These are phyloP conservation scores for Antennarius maculatus DNA, from an alignment of 2,797 vertebrate species.

Conservation along the genomic window DNA sequence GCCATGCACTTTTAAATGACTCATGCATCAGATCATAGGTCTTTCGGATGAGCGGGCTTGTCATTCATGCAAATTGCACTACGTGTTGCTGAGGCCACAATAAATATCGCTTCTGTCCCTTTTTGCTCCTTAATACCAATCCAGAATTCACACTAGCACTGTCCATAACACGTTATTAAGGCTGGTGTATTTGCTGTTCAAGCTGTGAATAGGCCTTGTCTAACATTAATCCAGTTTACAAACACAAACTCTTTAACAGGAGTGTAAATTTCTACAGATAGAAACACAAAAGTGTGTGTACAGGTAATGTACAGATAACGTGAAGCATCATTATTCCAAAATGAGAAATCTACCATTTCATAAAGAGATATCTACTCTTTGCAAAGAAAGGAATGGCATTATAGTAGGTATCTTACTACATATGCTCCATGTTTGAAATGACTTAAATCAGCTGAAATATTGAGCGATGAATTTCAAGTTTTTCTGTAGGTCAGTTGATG, in stretches of 20 bases:
- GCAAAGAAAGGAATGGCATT: slow-evolving; percentile 33
- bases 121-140: slow-evolving; percentile 74
- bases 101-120: slow-evolving; percentile 72
- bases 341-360: slow-evolving; percentile 51
- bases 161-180: slow-evolving; percentile 74
- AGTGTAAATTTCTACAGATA: slow-evolving; percentile 52
- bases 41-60: slow-evolving; percentile 73
- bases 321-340: slow-evolving; percentile 69
- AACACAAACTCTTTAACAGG: slow-evolving; percentile 67
- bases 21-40: slow-evolving; percentile 79
- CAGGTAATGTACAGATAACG: slow-evolving; percentile 49
- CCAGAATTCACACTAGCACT: slow-evolving; percentile 74
- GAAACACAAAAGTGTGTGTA: slow-evolving; percentile 65
- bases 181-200: slow-evolving; percentile 82
- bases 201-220: slow-evolving; percentile 80
- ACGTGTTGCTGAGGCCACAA: slow-evolving; percentile 76
- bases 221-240: slow-evolving; percentile 65
- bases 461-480: slow-evolving; percentile 59
- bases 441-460: slow-evolving; percentile 38
- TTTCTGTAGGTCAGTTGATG: slow-evolving; percentile 53
- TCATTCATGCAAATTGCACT: slow-evolving; percentile 80
- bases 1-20: slow-evolving; percentile 80
- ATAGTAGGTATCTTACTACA: slow-evolving; percentile 44
- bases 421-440: slow-evolving; percentile 39
- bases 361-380: slow-evolving; percentile 41